Base-by-base conservation (phyloP, 2,888 invertebrate genomes). In the Tiliacea citrago region DNA sequence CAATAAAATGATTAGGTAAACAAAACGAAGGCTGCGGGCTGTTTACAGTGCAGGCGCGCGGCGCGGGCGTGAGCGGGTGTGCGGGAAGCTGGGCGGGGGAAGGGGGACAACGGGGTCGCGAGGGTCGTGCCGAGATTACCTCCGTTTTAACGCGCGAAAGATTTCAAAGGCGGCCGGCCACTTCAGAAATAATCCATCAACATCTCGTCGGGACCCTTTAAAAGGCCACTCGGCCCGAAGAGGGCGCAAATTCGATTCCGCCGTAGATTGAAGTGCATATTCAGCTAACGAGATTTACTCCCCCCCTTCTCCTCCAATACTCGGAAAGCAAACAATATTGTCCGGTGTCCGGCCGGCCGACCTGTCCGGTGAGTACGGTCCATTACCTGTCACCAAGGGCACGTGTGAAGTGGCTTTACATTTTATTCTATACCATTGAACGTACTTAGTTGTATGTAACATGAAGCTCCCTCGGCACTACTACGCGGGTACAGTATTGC, bases 91-190 rank as follows among this genome's bases (percentile, higher is more conserved):
- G 18, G 75, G 80, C 77, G 74, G 79, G 81, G 74, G 77, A 78
- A 80, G 75, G 71, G 73, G 72, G 83, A 70, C 77, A 82, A 80
- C 68, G 79, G 86, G 83, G 81, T 70, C 75, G 88, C 69, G 85
- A 89, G 86, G 77, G 90, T 77, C 84, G 91, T 88, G 92, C 90
- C 90, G 92, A 94, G 95, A 95, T 95, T 95, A 94, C 95, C 96
- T 96, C 94, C 96, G 93, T 96, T 96, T 96, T 96, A 96, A 95
- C 96, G 96, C 96, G 94, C 93, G 95, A 96, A 94, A 95, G 95
- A 94, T 95, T 96, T 96, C 94, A 95, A 95, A 96, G 95, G 95
- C 93, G 91, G 88, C 90, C 91, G 92, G 94, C 94, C 95, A 95
- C 96, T 95, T 95, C 95, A 95, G 95, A 94, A 95, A 95, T 95